Evolutionary conservation across 2,888 invertebrate genomes (phyloP).

Genomic region (Flexamia atlantica): DNA sequence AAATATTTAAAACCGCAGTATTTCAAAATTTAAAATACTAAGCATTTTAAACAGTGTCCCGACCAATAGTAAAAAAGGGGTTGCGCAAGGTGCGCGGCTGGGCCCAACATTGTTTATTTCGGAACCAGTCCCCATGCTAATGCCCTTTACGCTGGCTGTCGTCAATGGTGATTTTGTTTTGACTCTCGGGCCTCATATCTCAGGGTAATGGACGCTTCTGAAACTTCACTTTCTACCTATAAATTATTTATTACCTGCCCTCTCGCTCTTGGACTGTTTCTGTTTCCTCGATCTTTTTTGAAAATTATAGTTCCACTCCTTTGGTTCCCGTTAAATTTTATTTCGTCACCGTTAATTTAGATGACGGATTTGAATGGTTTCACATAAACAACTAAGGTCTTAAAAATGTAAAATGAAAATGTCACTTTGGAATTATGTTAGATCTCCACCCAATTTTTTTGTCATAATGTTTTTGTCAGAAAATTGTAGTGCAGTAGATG

Average conservation of each 20-base stretch:
- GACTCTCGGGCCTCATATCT: slow-evolving; percentile 19
- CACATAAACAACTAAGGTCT: too few species aligned
- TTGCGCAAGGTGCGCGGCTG: background rate
- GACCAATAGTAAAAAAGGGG: too few species aligned
- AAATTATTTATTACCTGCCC: slow-evolving; percentile 44
- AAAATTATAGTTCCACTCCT: slow-evolving; percentile 22
- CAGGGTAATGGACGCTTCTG: slow-evolving; percentile 34
- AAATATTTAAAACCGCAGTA: too few species aligned
- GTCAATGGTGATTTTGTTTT: slow-evolving; percentile 45
- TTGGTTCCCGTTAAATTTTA: background rate
- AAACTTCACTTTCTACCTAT: slow-evolving; percentile 48
- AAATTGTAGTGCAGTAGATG: too few species aligned
- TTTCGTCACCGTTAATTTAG: background rate
- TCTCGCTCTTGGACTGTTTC: slow-evolving; percentile 14
- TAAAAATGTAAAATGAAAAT: too few species aligned
- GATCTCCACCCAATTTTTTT: too few species aligned
- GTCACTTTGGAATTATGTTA: too few species aligned
- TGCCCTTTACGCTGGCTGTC: slow-evolving; percentile 43
- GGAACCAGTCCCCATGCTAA: slow-evolving; percentile 48
- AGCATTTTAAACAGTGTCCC: too few species aligned
- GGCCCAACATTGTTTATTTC: slow-evolving; percentile 39
- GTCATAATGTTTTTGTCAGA: too few species aligned
- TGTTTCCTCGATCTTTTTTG: slow-evolving; percentile 2
- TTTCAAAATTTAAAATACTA: too few species aligned
- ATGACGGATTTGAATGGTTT: too few species aligned